Conservation (phyloP, 1,140 invertebrate genomes). For the Polyergus mexicanus region DNA sequence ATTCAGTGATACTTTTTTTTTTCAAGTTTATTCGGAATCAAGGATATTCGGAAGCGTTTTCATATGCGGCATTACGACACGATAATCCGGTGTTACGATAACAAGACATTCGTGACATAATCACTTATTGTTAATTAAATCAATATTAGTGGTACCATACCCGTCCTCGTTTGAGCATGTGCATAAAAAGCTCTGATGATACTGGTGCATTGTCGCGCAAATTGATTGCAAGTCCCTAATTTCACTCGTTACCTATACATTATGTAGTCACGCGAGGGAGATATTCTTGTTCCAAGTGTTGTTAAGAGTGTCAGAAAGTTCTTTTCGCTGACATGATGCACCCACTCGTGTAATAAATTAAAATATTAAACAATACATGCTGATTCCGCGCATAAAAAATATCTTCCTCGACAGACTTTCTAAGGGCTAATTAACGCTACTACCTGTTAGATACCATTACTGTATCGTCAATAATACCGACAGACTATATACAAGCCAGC, state of each 20-base stretch:
- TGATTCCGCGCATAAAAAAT: not conserved
- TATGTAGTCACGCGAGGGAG: constrained; percentile 3
- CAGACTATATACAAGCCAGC: constrained; percentile 59
- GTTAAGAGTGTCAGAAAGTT: not conserved
- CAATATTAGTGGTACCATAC: constrained; percentile 56
- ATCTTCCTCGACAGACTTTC: constrained; percentile 40
- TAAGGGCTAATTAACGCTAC: constrained; percentile 2
- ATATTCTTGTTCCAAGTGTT: not conserved
- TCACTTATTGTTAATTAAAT: constrained; percentile 45
- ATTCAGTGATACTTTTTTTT: not conserved
- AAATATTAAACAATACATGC: too few relatives aligned
- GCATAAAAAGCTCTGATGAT: constrained; percentile 58
- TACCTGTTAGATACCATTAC: constrained; percentile 49
- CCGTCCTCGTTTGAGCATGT: constrained; percentile 39
- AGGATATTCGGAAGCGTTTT: not conserved
- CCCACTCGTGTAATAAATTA: not conserved
- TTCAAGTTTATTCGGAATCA: not conserved
- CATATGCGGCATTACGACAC: not conserved
- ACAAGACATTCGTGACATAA: not conserved
- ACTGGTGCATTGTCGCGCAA: constrained; percentile 38
- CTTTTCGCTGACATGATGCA: not conserved
- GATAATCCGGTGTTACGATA: not conserved
- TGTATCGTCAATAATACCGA: constrained; percentile 45
- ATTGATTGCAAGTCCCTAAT: constrained; percentile 32
- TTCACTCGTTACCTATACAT: not conserved